Conservation (phyloP, 2,113 vertebrate genomes). For the Myxocyprinus asiaticus region DNA sequence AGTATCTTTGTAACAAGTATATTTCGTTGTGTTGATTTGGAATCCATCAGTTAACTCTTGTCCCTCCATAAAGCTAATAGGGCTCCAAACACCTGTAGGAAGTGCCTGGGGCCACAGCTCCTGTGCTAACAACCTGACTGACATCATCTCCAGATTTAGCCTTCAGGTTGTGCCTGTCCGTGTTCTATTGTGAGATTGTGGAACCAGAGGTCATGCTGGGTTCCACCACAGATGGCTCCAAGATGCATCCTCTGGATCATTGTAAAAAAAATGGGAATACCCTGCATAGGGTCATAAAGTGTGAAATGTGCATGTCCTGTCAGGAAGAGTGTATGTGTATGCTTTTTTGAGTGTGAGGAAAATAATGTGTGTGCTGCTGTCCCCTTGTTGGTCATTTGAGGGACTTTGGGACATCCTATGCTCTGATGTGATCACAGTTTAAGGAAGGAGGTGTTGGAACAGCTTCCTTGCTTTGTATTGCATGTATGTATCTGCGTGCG, state of each 20-base stretch:
- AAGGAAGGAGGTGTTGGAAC: slow-evolving; percentile 31
- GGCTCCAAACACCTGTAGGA: slow-evolving; percentile 21
- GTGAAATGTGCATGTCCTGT: slow-evolving; percentile 21
- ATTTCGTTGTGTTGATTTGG: neutral
- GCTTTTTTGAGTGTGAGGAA: neutral
- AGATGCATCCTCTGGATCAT: slow-evolving; percentile 22
- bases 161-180: neutral
- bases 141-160: slow-evolving; percentile 44
- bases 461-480: slow-evolving; percentile 45
- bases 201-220: slow-evolving; percentile 25
- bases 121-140: slow-evolving; percentile 20
- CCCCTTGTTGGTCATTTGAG: slow-evolving; percentile 16
- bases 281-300: slow-evolving; percentile 12
- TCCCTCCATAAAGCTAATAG: neutral
- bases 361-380: neutral
- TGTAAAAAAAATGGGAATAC: slow-evolving; percentile 16
- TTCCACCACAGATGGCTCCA: slow-evolving; percentile 44
- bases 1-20: neutral
- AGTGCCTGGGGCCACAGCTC: neutral
- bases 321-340: slow-evolving; percentile 9
- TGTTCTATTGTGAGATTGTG: slow-evolving; percentile 3
- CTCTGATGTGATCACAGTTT: slow-evolving; percentile 17
- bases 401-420: slow-evolving; percentile 37
- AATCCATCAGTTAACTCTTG: slow-evolving; percentile 4
- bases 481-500: neutral